Evolutionary conservation across 2,113 vertebrate genomes (phyloP).

Genomic region (Dissostichus mawsoni): DNA sequence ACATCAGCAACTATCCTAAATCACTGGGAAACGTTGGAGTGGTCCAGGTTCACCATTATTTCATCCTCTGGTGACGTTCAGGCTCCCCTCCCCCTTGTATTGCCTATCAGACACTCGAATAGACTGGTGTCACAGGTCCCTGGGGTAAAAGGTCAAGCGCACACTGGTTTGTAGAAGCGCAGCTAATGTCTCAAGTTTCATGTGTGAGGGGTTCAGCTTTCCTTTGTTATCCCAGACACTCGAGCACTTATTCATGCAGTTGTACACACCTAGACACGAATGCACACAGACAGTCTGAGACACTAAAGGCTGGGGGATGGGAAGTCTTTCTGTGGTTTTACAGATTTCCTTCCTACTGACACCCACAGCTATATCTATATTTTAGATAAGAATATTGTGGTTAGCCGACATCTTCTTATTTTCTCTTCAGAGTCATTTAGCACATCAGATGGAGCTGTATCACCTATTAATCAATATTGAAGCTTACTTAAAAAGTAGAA

Average conservation of each 20-base stretch:
- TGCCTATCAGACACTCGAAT: constrained; percentile 3
- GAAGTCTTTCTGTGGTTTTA: constrained; percentile 31
- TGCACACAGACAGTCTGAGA: constrained; percentile 31
- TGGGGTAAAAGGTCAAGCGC: constrained; percentile 71
- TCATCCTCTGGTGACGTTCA: constrained; percentile 53
- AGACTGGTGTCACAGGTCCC: constrained; percentile 22
- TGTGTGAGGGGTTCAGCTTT: constrained; percentile 28
- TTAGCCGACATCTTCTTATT: constrained; percentile 17
- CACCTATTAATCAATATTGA: not conserved
- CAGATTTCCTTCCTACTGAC: constrained; percentile 34
- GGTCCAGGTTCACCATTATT: not conserved
- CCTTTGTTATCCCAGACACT: constrained; percentile 62
- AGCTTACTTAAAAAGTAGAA: no score
- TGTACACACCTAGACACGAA: constrained; percentile 56
- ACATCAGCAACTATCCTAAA: not conserved
- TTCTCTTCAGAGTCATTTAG: not conserved
- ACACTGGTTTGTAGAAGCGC: constrained; percentile 9
- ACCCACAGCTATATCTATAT: constrained; percentile 13
- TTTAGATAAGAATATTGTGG: constrained; percentile 16
- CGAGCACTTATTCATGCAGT: constrained; percentile 49
- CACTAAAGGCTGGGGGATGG: constrained; percentile 51
- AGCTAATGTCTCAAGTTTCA: constrained; percentile 60
- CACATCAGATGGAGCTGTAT: not conserved
- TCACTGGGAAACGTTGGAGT: not conserved
- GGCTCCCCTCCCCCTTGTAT: not conserved